Conservation (phyloP, 1,140 invertebrate genomes). For the Drosophila auraria region DNA sequence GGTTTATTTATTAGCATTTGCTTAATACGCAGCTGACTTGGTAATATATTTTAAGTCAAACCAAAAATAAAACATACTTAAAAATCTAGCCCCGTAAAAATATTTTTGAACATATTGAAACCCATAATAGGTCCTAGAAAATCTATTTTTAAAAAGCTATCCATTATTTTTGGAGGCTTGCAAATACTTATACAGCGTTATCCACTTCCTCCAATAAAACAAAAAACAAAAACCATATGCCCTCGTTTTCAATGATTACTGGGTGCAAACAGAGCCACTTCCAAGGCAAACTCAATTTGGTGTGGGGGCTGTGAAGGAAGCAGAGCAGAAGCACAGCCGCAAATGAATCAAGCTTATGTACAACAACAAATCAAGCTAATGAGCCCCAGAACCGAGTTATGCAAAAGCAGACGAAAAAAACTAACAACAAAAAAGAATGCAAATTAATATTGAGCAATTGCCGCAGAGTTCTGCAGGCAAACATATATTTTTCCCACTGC, state of each 20-base stretch:
- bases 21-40: too few relatives aligned
- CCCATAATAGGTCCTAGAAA: too few relatives aligned
- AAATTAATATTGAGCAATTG: slow-evolving; percentile 67
- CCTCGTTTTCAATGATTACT: slow-evolving; percentile 1
- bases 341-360: slow-evolving; percentile 36
- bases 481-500: slow-evolving; percentile 58
- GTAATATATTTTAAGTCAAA: too few relatives aligned
- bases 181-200: background rate
- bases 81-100: background rate
- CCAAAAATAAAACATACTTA: too few relatives aligned
- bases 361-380: slow-evolving; percentile 68
- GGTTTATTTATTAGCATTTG: too few relatives aligned
- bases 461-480: slow-evolving; percentile 51
- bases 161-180: background rate
- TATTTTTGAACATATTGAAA: too few relatives aligned
- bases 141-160: background rate
- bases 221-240: background rate
- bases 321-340: slow-evolving; percentile 18
- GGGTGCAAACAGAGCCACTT: background rate
- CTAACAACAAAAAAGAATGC: slow-evolving; percentile 10
- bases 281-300: slow-evolving; percentile 35
- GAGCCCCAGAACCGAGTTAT: slow-evolving; percentile 26
- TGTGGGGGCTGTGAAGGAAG: slow-evolving; percentile 51
- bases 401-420: slow-evolving; percentile 21
- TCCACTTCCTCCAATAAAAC: background rate